Conservation (phyloP, 1,140 invertebrate genomes). For the Atta colombica region DNA sequence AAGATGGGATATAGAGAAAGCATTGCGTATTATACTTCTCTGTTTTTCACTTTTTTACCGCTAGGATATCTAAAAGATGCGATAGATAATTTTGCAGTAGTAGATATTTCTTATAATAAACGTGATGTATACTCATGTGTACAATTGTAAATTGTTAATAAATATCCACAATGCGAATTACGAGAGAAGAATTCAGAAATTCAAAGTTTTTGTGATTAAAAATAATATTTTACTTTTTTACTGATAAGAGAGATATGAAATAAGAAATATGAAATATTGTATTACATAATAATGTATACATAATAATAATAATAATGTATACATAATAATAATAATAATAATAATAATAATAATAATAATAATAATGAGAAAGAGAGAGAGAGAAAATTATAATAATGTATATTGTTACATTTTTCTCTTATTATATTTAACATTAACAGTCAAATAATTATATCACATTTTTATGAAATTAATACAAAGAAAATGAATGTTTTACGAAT, state of each 20-base stretch:
- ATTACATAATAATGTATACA: too few relatives aligned
- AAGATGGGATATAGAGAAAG: neutral
- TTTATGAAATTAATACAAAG: neutral
- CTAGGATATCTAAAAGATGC: neutral
- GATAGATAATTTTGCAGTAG: neutral
- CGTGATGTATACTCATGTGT: neutral
- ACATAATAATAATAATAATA: too few relatives aligned
- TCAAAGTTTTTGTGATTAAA: neutral
- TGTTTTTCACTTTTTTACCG: conserved; percentile 5
- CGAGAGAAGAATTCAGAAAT: neutral
- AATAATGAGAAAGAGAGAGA: too few relatives aligned
- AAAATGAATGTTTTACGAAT: neutral
- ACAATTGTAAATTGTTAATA: neutral
- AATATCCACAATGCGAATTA: neutral
- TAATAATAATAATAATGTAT: too few relatives aligned
- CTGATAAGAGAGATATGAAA: neutral
- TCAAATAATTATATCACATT: neutral
- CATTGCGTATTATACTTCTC: neutral
- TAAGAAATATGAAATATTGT: neutral
- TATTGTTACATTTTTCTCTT: neutral
- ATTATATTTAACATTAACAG: neutral
- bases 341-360: too few relatives aligned
- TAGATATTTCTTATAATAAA: neutral
- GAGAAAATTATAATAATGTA: too few relatives aligned
- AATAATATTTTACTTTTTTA: conserved; percentile 1